These are phyloP conservation scores for Monomorium pharaonis DNA, from an alignment of 1,140 invertebrate genomes.

Conservation along the genomic window DNA sequence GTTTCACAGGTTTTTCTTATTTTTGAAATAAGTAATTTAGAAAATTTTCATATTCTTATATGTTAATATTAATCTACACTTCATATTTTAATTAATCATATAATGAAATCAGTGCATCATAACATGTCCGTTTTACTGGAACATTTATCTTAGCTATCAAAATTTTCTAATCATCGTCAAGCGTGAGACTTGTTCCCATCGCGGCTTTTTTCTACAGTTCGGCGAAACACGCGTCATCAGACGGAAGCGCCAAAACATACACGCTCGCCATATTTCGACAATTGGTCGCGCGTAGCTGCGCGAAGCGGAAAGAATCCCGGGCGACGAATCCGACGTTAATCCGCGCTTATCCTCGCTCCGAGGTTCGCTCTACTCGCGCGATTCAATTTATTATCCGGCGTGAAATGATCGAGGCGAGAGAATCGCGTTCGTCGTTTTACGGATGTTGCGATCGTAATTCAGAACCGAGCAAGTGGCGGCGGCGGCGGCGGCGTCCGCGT, in stretches of 20 bases:
- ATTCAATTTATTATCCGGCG: constrained; percentile 38
- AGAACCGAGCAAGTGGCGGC: neutral
- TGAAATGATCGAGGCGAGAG: constrained; percentile 36
- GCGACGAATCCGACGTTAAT: constrained; percentile 17
- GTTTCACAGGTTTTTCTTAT: too few relatives aligned
- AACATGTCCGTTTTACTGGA: too few relatives aligned
- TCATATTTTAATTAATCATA: too few relatives aligned
- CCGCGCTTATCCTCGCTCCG: neutral
- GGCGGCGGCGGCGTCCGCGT: neutral
- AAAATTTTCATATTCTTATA: too few relatives aligned
- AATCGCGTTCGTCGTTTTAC: constrained; percentile 29
- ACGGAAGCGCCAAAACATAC: neutral
- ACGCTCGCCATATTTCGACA: neutral
- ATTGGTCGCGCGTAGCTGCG: neutral
- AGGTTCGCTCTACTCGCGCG: neutral
- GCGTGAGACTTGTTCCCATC: neutral
- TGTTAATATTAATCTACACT: too few relatives aligned
- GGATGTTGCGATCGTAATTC: constrained; percentile 27
- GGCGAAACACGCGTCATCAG: neutral
- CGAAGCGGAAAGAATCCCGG: neutral
- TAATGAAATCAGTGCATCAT: too few relatives aligned
- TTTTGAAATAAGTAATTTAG: too few relatives aligned
- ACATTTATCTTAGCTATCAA: neutral
- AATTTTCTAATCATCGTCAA: neutral
- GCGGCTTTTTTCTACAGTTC: neutral